These are phyloP conservation scores for Lepus europaeus DNA, from an alignment of 2,113 vertebrate species.

Conservation along the genomic window DNA sequence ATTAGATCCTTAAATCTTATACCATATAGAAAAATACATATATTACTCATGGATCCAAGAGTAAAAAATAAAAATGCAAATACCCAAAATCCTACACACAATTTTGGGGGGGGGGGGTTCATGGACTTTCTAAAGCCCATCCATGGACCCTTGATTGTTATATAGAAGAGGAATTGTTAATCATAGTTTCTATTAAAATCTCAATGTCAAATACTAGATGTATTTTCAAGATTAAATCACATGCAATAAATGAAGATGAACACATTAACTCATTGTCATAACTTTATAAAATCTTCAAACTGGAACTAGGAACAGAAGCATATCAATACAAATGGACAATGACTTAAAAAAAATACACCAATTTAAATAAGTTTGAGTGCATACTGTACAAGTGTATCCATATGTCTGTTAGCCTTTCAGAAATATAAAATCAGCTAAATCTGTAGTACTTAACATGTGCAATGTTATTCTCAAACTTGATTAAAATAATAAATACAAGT, in stretches of 20 bases:
- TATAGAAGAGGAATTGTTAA: constrained; percentile 64
- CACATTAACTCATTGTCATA: constrained; percentile 82
- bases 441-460: constrained; percentile 84
- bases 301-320: constrained; percentile 86
- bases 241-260: constrained; percentile 86
- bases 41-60: constrained; percentile 80
- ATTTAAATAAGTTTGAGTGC: constrained; percentile 86
- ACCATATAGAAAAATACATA: constrained; percentile 85
- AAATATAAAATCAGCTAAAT: constrained; percentile 85
- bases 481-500: constrained; percentile 89
- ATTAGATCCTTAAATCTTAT: constrained; percentile 77
- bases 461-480: constrained; percentile 86
- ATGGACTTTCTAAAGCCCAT: constrained; percentile 61
- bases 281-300: constrained; percentile 86
- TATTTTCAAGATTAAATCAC: constrained; percentile 77
- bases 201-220: constrained; percentile 67
- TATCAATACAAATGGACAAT: constrained; percentile 86
- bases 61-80: constrained; percentile 82
- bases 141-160: constrained; percentile 59
- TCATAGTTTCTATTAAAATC: constrained; percentile 67
- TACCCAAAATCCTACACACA: constrained; percentile 77
- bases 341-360: constrained; percentile 72
- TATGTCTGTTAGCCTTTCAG: constrained; percentile 80
- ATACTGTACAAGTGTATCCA: constrained; percentile 79
- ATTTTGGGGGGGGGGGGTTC: constrained; percentile 18